Evolutionary conservation across 2,113 vertebrate genomes (phyloP).

Genomic region (Sphaerodactylus townsendi): DNA sequence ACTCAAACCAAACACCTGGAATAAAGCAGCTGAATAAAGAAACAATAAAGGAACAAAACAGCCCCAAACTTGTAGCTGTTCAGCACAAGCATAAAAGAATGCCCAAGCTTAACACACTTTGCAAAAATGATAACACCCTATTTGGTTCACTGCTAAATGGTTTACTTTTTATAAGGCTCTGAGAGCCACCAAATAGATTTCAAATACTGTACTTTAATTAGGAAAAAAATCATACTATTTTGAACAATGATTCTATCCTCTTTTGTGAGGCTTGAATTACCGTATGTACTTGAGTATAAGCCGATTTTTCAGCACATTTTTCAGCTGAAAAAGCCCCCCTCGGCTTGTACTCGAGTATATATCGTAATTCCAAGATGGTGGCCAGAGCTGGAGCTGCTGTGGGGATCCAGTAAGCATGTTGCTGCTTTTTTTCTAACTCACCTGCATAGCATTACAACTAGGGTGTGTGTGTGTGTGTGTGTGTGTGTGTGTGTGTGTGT

Average conservation of each 20-base stretch:
- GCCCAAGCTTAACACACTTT: slow-evolving; percentile 4
- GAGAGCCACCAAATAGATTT: background rate
- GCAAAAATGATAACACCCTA: slow-evolving; percentile 8
- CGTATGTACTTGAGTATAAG: too few species aligned
- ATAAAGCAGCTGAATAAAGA: slow-evolving; percentile 64
- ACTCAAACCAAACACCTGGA: slow-evolving; percentile 46
- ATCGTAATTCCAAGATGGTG: too few species aligned
- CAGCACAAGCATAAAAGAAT: background rate
- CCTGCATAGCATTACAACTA: too few species aligned
- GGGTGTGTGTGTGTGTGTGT: too few species aligned
- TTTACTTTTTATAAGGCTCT: background rate
- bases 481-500: too few species aligned
- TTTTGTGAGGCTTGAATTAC: too few species aligned
- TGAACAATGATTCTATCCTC: background rate
- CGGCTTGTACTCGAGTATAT: too few species aligned
- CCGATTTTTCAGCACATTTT: too few species aligned
- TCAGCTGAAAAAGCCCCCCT: too few species aligned
- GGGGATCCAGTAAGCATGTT: too few species aligned
- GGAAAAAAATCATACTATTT: background rate
- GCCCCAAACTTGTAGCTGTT: slow-evolving; percentile 22
- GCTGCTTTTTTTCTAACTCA: too few species aligned
- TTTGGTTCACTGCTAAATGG: background rate
- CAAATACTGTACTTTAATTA: slow-evolving; percentile 5
- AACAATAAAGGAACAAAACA: background rate
- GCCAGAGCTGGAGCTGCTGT: too few species aligned